Conservation (phyloP, 2,113 vertebrate genomes). For the Pelobates fuscus region DNA sequence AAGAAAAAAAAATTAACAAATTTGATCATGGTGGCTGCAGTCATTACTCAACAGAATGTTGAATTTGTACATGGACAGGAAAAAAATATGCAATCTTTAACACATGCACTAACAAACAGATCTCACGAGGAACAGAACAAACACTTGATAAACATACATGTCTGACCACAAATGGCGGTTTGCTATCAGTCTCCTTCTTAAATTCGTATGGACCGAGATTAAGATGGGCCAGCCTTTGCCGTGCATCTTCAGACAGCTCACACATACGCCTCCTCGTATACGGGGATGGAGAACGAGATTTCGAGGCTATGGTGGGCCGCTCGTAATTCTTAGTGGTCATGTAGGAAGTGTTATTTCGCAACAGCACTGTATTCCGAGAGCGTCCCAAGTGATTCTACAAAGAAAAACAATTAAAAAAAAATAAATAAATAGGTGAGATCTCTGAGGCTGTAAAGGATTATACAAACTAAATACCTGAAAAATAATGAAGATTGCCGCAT, state of each 20-base stretch:
- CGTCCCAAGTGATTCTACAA: background rate
- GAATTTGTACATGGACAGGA: too few species aligned
- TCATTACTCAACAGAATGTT: too few species aligned
- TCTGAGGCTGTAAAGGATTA: too few species aligned
- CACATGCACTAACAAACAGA: too few species aligned
- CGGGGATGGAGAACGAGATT: conserved; percentile 82
- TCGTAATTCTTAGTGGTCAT: conserved; percentile 69
- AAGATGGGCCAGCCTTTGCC: conserved; percentile 84
- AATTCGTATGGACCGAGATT: conserved; percentile 90
- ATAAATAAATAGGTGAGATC: too few species aligned
- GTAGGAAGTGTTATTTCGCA: conserved; percentile 56
- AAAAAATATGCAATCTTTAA: too few species aligned
- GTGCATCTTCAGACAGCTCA: conserved; percentile 82
- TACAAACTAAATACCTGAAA: background rate
- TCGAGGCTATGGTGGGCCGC: conserved; percentile 86
- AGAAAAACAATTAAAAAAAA: background rate
- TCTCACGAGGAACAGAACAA: too few species aligned
- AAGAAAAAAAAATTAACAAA: too few species aligned
- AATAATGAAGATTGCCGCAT: background rate
- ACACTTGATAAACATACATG: conserved; percentile 63
- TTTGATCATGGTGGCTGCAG: too few species aligned
- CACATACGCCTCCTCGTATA: conserved; percentile 95
- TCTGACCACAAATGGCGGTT: conserved; percentile 84
- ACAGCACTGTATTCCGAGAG: conserved; percentile 54
- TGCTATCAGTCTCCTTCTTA: conserved; percentile 81